Base-by-base conservation (phyloP, 2,113 vertebrate species). In the Nematolebias whitei region DNA sequence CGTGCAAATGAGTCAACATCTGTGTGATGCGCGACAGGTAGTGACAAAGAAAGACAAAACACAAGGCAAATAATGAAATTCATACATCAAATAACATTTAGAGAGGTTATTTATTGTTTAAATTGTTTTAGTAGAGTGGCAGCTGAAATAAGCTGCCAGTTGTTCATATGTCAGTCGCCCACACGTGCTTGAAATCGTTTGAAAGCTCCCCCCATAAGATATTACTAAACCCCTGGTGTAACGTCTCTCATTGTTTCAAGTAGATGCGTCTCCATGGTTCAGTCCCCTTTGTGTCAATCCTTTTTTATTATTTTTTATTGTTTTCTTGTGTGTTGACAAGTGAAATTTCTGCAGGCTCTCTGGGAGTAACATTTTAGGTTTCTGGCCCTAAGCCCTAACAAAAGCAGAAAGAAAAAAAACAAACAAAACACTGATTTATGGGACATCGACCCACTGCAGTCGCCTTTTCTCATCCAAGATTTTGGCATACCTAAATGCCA, bases 1-100 rank as follows among this genome's bases (percentile, higher is more conserved):
- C 54, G 78, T 89, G 80, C 59, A 88, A 89, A 90, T 88, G 48
- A 49, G 74, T 20, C 63, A 41, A 53, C 73, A 85, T 63, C 74
- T 84, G 76, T 57, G 54, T 14, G 43, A 68, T 56, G 44, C 56
- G 74, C 16, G 67, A 70, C 63, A 82, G 68, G 72, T 62, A 75
- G 52, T 67, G 59, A 51, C 49, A 51, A 26, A 2, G 35, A 26
- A 56, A 45, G 9, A 35, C 32, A 35, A 35, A 35, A 35, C 32
- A 10, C 32, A 35, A 1, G 29, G 38, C 9, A 12, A 19, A 63
- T 52, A n/a, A 57, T 14, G 50, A 12, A 38, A 65, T 39, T 70
- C 53, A 23, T 19, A 62, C 72, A 74, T 74, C 58, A 68, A 66
- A 70, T 64, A 65, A 68, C 63, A 65, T 53, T 74, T 78, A 75